These are phyloP conservation scores for Margaritifera margaritifera DNA, from an alignment of 2,888 invertebrate species.

Conservation along the genomic window DNA sequence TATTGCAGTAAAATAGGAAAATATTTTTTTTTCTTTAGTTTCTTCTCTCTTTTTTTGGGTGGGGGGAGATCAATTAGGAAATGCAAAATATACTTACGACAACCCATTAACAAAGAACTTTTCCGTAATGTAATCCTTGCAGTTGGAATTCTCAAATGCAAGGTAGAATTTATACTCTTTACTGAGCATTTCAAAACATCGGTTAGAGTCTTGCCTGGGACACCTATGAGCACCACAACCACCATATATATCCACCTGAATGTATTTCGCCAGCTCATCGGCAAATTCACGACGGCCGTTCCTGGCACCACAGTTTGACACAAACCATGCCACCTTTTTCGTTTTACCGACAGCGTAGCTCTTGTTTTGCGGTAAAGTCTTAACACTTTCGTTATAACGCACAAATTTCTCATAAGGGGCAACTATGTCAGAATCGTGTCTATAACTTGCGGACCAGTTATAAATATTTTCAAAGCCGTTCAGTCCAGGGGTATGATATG, in stretches of 20 bases:
- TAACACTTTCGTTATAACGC: slow-evolving; percentile 84
- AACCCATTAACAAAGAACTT: slow-evolving; percentile 96
- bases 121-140: slow-evolving; percentile 95
- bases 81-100: slow-evolving; percentile 78
- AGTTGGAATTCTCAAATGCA: slow-evolving; percentile 97
- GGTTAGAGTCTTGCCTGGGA: slow-evolving; percentile 81
- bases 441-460: slow-evolving; percentile 98
- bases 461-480: slow-evolving; percentile 84
- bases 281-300: slow-evolving; percentile 93
- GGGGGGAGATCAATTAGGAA: no score
- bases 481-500: slow-evolving; percentile 90
- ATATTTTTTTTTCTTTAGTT: no score
- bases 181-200: slow-evolving; percentile 91
- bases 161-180: slow-evolving; percentile 96
- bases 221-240: slow-evolving; percentile 66
- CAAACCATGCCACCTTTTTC: slow-evolving; percentile 96
- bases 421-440: slow-evolving; percentile 94
- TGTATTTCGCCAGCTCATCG: slow-evolving; percentile 86
- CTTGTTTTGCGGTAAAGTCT: slow-evolving; percentile 73
- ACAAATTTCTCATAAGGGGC: slow-evolving; percentile 97
- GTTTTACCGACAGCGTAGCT: slow-evolving; percentile 85
- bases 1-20: no score
- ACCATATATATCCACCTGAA: slow-evolving; percentile 77
- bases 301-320: slow-evolving; percentile 95
- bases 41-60: no score